Percentiles rank a stretch among this genome's conserved stretches.
These are phyloP conservation scores for Proterorhinus semilunaris DNA, from an alignment of 2,113 vertebrate species.

Conservation along the genomic window DNA sequence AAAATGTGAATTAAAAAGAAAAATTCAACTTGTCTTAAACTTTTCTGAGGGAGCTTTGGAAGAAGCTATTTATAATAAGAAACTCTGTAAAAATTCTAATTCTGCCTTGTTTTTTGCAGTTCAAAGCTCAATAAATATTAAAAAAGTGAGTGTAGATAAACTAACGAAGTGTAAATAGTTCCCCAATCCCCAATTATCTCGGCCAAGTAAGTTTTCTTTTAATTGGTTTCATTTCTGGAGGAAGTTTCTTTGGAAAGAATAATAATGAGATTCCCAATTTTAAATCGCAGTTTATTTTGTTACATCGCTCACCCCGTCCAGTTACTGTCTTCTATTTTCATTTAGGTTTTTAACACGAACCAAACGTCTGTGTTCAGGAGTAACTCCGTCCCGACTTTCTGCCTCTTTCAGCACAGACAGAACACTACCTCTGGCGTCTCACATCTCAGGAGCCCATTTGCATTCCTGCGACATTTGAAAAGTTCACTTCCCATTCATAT, in stretches of 20 bases:
- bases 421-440: background rate
- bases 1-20: too few species aligned
- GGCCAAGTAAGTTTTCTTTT: background rate
- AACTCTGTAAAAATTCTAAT: too few species aligned
- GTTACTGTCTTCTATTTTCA: background rate
- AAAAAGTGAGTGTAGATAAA: background rate
- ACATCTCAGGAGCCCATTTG: background rate
- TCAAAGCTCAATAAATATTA: background rate
- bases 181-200: background rate
- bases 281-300: background rate
- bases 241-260: background rate
- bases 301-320: background rate
- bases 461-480: background rate
- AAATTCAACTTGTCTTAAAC: too few species aligned
- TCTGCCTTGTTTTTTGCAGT: too few species aligned
- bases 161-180: background rate
- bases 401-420: background rate
- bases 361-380: too few species aligned
- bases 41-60: too few species aligned
- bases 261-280: background rate
- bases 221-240: background rate
- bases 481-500: background rate
- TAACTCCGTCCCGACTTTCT: too few species aligned
- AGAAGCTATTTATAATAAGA: too few species aligned
- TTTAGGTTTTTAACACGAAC: background rate